These are phyloP conservation scores for Seira musarum DNA, from an alignment of 2,888 invertebrate genomes.

Conservation along the genomic window DNA sequence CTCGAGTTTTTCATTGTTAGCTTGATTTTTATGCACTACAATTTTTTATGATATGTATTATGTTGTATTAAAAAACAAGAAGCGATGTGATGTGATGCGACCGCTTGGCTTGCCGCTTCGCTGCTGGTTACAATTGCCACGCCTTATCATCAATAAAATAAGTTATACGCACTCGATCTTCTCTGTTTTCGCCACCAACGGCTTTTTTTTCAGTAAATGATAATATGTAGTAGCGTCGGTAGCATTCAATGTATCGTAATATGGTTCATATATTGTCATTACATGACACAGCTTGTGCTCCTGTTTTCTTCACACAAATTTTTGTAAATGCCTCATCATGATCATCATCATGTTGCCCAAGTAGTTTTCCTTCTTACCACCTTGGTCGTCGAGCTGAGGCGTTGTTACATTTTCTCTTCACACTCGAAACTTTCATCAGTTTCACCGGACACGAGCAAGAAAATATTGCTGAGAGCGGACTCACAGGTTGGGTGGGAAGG, in stretches of 20 bases:
- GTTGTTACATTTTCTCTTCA: slow-evolving; percentile 49
- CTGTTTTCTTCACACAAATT: slow-evolving; percentile 36
- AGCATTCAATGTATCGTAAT: slow-evolving; percentile 11
- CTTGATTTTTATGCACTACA: slow-evolving; percentile 47
- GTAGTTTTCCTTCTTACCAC: slow-evolving; percentile 18
- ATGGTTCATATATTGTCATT: slow-evolving; percentile 53
- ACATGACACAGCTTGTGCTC: slow-evolving; percentile 51
- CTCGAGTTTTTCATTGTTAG: slow-evolving; percentile 47
- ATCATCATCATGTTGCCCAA: background rate
- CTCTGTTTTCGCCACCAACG: slow-evolving; percentile 43
- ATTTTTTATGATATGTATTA: slow-evolving; percentile 25
- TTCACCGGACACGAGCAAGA: background rate
- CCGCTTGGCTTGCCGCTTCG: slow-evolving; percentile 30
- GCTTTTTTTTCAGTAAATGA: slow-evolving; percentile 29
- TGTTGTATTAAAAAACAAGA: slow-evolving; percentile 26
- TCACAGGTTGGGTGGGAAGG: slow-evolving; percentile 48
- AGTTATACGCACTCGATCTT: slow-evolving; percentile 37
- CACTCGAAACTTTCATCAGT: slow-evolving; percentile 15
- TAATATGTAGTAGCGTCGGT: slow-evolving; percentile 26
- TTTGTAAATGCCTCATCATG: background rate
- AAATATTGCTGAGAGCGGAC: background rate
- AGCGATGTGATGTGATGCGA: slow-evolving; percentile 14
- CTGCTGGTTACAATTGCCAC: slow-evolving; percentile 48
- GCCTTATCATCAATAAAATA: slow-evolving; percentile 63
- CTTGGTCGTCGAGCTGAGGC: background rate